phyloP scores from a whole-genome alignment of 2,113 vertebrate genomes.

The Hydropotes inermis region DNA sequence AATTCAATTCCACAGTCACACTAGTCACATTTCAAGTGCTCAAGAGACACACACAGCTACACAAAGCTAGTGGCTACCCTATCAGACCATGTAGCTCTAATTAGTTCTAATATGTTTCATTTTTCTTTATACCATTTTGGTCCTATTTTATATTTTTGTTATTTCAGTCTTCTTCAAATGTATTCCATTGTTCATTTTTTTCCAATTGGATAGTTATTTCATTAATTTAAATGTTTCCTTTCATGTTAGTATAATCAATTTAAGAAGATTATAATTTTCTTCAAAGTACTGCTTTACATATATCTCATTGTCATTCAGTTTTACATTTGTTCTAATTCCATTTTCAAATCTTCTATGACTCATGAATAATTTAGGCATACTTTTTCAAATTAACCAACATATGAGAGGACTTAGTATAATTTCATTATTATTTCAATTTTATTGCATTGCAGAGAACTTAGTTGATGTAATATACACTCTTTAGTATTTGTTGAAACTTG shows the following conservation, averaged over 20 bases:
- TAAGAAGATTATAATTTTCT: conserved; percentile 28
- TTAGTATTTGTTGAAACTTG: not conserved
- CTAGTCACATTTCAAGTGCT: not conserved
- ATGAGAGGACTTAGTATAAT: not conserved
- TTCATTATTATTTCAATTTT: not conserved
- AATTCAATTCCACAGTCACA: not conserved
- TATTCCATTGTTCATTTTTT: not conserved
- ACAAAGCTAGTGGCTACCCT: not conserved
- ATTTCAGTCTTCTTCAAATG: not conserved
- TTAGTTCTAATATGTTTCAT: not conserved
- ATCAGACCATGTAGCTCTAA: not conserved
- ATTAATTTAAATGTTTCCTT: not conserved
- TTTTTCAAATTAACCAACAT: not conserved
- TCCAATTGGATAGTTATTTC: not conserved
- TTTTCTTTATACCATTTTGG: conserved; percentile 2
- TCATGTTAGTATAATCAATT: not conserved
- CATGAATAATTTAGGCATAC: not conserved
- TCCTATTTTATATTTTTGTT: not conserved
- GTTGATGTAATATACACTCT: not conserved
- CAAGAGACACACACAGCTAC: not conserved
- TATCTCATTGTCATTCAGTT: conserved; percentile 18
- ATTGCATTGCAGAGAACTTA: not conserved
- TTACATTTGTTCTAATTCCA: not conserved
- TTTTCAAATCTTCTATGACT: not conserved
- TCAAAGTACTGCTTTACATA: not conserved